These are phyloP conservation scores for Hiodon alosoides DNA, from an alignment of 2,113 vertebrate genomes.

Conservation along the genomic window DNA sequence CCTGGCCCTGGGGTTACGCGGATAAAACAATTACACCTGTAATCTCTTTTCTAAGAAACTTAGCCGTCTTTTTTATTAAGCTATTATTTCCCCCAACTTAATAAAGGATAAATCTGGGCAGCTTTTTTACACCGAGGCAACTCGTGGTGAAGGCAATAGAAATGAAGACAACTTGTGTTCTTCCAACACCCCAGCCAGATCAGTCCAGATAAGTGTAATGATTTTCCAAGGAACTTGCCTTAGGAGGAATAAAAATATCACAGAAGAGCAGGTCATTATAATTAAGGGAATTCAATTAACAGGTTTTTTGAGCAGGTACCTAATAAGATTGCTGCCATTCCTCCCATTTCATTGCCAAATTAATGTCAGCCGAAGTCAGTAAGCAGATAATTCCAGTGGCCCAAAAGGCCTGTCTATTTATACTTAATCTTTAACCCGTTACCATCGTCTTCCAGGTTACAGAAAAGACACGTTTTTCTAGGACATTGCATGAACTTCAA, in stretches of 20 bases:
- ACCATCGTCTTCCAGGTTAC: not conserved
- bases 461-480: not conserved
- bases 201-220: constrained; percentile 60
- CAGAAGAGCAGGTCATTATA: constrained; percentile 55
- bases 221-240: constrained; percentile 61
- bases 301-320: constrained; percentile 52
- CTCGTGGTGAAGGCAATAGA: not conserved
- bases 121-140: not conserved
- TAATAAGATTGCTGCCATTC: constrained; percentile 46
- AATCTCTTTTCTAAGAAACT: constrained; percentile 22
- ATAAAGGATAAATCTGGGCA: not conserved
- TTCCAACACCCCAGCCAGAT: constrained; percentile 38
- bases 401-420: constrained; percentile 5
- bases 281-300: constrained; percentile 64
- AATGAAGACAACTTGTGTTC: constrained; percentile 2
- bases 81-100: constrained; percentile 6
- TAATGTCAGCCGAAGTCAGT: not conserved
- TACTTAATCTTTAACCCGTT: not conserved
- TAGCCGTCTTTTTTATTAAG: constrained; percentile 16
- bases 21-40: constrained; percentile 13
- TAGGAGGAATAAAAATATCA: constrained; percentile 63
- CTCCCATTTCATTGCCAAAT: constrained; percentile 7
- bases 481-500: no score
- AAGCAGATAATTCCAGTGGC: not conserved
- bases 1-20: constrained; percentile 3